Percentiles rank a stretch among this genome's conserved stretches.
Evolutionary conservation across 2,113 vertebrate genomes (phyloP).

Genomic region (Sardina pilchardus): DNA sequence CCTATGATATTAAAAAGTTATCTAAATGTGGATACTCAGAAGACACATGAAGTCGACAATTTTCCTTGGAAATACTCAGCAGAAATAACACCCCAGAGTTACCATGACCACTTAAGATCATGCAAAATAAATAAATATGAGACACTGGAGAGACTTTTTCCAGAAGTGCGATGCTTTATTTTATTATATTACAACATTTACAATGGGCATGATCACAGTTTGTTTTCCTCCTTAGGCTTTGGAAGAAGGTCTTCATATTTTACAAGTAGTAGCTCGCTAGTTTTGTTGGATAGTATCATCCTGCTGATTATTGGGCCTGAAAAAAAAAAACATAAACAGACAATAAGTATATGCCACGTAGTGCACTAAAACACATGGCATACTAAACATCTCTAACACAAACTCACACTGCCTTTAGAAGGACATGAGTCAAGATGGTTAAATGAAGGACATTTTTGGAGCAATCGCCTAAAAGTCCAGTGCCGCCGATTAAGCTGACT

Average conservation of each 20-base stretch:
- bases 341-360: not conserved
- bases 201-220: constrained; percentile 19
- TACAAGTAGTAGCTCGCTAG: constrained; percentile 83
- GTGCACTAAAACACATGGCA: not conserved
- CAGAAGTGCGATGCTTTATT: not conserved
- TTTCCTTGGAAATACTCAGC: too few relatives aligned
- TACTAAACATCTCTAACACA: not conserved
- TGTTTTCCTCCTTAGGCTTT: constrained; percentile 43
- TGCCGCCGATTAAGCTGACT: not conserved
- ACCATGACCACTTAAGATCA: too few relatives aligned
- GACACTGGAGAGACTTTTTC: not conserved
- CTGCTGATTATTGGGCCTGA: constrained; percentile 81
- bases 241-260: constrained; percentile 71
- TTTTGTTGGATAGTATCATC: constrained; percentile 75
- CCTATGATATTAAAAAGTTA: too few relatives aligned
- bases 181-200: constrained; percentile 34
- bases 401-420: not conserved
- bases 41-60: too few relatives aligned
- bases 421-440: not conserved
- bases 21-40: too few relatives aligned
- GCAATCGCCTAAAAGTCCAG: not conserved
- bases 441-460: not conserved
- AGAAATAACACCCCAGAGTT: not conserved
- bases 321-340: constrained; percentile 34
- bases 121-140: not conserved